phyloP scores from a whole-genome alignment of 2,113 vertebrate species.

The Marmota monax region DNA sequence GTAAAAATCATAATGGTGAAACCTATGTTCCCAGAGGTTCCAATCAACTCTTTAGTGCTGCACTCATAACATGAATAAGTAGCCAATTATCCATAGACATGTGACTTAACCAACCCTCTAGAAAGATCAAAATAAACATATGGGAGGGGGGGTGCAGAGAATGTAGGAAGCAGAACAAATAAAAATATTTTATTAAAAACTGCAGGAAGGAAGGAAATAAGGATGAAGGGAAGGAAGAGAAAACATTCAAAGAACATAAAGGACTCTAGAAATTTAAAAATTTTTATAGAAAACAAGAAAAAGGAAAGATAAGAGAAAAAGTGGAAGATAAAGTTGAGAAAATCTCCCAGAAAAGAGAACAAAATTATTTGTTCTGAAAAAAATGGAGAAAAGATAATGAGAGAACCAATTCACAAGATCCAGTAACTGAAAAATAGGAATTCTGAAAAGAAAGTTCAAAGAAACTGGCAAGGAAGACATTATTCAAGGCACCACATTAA shows the following conservation, averaged over 20 bases:
- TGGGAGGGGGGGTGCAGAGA: neutral
- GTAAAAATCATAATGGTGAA: neutral
- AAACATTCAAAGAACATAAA: neutral
- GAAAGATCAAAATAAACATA: neutral
- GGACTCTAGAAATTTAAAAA: conserved; percentile 1
- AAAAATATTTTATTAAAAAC: neutral
- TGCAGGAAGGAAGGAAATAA: neutral
- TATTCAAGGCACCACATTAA: conserved; percentile 26
- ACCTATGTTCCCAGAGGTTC: neutral
- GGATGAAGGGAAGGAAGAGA: neutral
- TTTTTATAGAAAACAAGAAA: neutral
- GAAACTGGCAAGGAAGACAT: neutral
- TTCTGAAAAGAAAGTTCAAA: conserved; percentile 14
- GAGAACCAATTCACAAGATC: neutral
- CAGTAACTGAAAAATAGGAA: neutral
- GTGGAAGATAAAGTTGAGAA: neutral
- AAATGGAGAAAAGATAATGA: conserved; percentile 12
- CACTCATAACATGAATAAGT: neutral
- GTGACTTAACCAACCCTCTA: conserved; percentile 36
- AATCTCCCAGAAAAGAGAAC: neutral
- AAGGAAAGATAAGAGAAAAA: conserved; percentile 23
- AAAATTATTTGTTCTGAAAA: neutral
- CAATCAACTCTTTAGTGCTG: neutral
- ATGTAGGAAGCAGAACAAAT: neutral
- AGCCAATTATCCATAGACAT: neutral